Percentiles rank a stretch among this genome's conserved stretches.
Conservation (phyloP, 2,113 vertebrate genomes). For the Ptilorrhoa leucosticta region DNA sequence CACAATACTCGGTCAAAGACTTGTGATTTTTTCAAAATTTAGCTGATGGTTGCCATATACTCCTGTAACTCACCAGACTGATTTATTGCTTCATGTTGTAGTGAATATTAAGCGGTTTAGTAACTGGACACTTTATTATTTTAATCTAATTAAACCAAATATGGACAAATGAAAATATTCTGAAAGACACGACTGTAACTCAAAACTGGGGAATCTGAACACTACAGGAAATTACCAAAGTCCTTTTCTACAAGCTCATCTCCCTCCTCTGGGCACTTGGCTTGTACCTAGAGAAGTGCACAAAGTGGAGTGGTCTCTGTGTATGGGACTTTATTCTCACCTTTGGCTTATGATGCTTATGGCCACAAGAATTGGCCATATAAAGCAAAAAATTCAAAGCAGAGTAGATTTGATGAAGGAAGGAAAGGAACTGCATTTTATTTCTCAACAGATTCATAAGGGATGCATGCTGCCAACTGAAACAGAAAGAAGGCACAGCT, state of each 20-base stretch:
- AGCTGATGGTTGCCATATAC: not conserved
- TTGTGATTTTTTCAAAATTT: not conserved
- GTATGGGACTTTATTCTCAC: not conserved
- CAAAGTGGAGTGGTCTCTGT: not conserved
- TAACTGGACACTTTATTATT: not conserved
- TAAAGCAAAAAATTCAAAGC: not conserved
- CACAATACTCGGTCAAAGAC: not conserved
- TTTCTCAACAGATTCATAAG: not conserved
- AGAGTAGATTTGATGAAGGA: not conserved
- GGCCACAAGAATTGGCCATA: not conserved
- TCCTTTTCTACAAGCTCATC: not conserved
- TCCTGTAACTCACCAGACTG: not conserved
- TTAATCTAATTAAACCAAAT: not conserved
- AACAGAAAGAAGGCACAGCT: not conserved
- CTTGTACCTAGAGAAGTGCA: not conserved
- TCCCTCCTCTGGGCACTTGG: not conserved
- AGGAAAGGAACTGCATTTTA: not conserved
- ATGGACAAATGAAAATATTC: not conserved
- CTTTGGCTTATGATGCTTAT: not conserved
- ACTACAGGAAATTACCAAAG: not conserved
- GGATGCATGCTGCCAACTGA: not conserved
- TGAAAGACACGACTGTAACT: not conserved
- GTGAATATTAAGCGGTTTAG: not conserved
- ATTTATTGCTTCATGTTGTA: fast-evolving
- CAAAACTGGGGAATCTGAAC: not conserved